Evolutionary conservation across 2,113 vertebrate genomes (phyloP).

Genomic region (Xenus cinereus): DNA sequence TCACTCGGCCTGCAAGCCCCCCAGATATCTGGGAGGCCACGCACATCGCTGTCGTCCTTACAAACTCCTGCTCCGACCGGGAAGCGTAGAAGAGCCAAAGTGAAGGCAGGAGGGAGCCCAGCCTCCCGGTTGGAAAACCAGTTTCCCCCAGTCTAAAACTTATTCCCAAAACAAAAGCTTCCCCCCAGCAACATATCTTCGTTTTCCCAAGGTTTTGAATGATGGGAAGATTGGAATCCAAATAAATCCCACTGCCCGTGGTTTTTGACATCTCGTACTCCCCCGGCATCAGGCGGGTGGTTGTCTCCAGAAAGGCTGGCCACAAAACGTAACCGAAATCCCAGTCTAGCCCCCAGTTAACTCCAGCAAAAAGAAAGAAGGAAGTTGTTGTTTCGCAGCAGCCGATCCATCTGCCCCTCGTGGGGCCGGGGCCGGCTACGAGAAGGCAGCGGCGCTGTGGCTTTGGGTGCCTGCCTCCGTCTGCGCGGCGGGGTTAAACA

Average conservation of each 20-base stretch:
- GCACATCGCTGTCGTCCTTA: neutral
- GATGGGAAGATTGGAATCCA: constrained; percentile 19
- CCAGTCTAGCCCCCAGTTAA: constrained; percentile 6
- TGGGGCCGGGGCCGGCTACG: neutral
- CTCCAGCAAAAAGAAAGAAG: neutral
- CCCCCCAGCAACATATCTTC: neutral
- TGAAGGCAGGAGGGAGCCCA: neutral
- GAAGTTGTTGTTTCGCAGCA: constrained; percentile 23
- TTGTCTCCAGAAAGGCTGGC: constrained; percentile 66
- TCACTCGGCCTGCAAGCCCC: neutral
- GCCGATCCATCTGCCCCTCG: neutral
- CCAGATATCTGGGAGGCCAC: accelerated
- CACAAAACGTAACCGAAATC: constrained; percentile 46
- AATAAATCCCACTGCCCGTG: neutral
- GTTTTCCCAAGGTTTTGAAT: constrained; percentile 20
- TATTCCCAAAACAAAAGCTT: neutral
- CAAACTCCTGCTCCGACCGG: neutral
- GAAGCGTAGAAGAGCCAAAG: neutral
- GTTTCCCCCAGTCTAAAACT: neutral
- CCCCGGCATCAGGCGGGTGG: neutral
- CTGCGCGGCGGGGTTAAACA: neutral
- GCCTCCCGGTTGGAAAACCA: neutral
- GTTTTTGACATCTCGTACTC: constrained; percentile 8
- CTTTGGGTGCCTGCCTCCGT: neutral
- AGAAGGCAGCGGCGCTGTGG: neutral